These are phyloP conservation scores for Cyprinodon diabolis DNA, from an alignment of 2,797 vertebrate genomes.

Conservation along the genomic window DNA sequence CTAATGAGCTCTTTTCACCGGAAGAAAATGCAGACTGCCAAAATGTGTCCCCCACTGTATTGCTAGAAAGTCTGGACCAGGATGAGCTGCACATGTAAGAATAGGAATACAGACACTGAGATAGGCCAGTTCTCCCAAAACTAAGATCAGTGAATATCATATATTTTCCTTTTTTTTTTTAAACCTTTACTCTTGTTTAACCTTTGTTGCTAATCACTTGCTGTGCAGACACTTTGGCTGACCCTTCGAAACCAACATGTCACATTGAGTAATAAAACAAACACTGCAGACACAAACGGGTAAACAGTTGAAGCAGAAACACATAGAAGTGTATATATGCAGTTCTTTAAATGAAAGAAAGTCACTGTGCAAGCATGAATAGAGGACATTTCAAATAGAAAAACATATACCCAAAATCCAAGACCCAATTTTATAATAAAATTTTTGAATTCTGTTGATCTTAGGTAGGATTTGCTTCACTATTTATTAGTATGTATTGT, in stretches of 20 bases:
- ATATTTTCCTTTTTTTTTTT: neutral
- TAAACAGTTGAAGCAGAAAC: neutral
- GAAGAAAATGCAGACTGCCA: conserved; percentile 46
- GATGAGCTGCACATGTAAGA: conserved; percentile 29
- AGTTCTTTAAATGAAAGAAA: neutral
- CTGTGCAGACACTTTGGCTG: neutral
- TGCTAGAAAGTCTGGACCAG: conserved; percentile 30
- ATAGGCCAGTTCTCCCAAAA: neutral
- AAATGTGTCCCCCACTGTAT: conserved; percentile 28
- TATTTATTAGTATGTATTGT: neutral
- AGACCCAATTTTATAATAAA: neutral
- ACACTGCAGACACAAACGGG: neutral
- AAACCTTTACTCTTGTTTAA: neutral
- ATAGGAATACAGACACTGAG: conserved; percentile 25
- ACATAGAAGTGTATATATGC: neutral
- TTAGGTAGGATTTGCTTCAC: neutral
- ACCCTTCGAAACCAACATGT: neutral
- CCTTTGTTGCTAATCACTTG: neutral
- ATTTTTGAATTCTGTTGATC: neutral
- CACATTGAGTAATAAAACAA: neutral
- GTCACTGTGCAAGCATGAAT: neutral
- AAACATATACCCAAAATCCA: neutral
- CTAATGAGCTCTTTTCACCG: conserved; percentile 65
- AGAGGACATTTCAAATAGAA: neutral
- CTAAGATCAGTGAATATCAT: neutral